A percentile compares a stretch with the other conserved stretches of the same genome.
phyloP scores from a whole-genome alignment of 2,888 invertebrate species.

The Macaria notata region DNA sequence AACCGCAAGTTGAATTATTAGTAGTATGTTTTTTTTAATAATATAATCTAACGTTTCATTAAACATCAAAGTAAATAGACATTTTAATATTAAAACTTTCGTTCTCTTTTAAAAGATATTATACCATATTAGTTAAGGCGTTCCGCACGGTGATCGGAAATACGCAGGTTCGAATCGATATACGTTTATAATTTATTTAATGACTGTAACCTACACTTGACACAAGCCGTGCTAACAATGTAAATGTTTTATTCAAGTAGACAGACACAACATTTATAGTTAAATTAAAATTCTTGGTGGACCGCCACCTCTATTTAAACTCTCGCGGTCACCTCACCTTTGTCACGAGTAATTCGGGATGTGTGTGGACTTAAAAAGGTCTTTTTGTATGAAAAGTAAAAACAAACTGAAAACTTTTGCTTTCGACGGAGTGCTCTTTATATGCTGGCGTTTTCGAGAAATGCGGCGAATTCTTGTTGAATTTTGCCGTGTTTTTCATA shows the following conservation, averaged over 20 bases:
- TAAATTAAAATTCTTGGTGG: constrained; percentile 22
- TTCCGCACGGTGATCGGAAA: no score
- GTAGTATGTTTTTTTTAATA: no score
- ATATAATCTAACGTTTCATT: no score
- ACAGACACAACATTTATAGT: constrained; percentile 15
- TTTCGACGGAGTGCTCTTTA: constrained; percentile 7
- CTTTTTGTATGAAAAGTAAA: constrained; percentile 21
- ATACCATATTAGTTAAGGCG: no score
- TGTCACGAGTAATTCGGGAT: constrained; percentile 21
- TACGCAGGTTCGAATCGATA: no score
- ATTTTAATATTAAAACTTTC: no score
- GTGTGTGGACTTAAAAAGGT: constrained; percentile 21
- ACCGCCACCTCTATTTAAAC: constrained; percentile 23
- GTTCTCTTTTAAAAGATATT: no score
- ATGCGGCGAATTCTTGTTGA: neutral
- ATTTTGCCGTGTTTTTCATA: neutral
- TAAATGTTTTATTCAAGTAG: constrained; percentile 13
- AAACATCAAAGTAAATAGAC: no score
- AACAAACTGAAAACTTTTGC: constrained; percentile 16
- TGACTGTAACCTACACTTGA: no score
- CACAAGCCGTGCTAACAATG: neutral
- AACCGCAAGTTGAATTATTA: no score
- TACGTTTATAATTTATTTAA: no score
- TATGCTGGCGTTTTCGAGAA: constrained; percentile 9
- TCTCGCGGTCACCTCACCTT: constrained; percentile 22